phyloP scores from a whole-genome alignment of 1,140 invertebrate genomes.

The Drosophila albomicans region DNA sequence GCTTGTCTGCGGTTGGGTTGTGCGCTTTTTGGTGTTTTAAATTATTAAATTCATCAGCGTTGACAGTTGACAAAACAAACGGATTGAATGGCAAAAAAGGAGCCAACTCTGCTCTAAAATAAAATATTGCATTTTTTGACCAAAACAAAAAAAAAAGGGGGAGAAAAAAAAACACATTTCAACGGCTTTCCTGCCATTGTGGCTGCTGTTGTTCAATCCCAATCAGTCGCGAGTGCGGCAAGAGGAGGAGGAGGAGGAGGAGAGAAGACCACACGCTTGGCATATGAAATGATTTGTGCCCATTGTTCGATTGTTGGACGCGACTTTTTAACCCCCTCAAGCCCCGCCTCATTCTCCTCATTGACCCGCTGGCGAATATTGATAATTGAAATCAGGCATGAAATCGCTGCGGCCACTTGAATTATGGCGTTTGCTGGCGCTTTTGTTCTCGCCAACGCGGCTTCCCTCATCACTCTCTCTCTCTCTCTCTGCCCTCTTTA shows the following conservation, averaged over 20 bases:
- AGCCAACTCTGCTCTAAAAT: constrained; percentile 73
- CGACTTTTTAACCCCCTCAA: constrained; percentile 2
- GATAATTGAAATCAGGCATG: constrained; percentile 83
- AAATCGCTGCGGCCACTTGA: constrained; percentile 80
- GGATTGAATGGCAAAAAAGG: constrained; percentile 41
- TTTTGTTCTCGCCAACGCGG: constrained; percentile 72
- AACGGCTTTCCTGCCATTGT: constrained; percentile 10
- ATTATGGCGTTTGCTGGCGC: constrained; percentile 80
- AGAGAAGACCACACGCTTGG: constrained; percentile 70
- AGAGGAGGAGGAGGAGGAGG: neutral
- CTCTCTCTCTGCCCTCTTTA: neutral
- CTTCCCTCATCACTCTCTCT: neutral
- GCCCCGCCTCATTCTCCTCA: neutral
- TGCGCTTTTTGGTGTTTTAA: constrained; percentile 57
- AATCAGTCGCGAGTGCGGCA: neutral
- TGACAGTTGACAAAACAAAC: constrained; percentile 81
- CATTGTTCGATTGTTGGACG: constrained; percentile 72
- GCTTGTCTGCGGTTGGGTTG: constrained; percentile 23
- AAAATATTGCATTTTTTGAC: constrained; percentile 60
- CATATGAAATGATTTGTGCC: constrained; percentile 82
- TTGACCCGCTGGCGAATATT: constrained; percentile 57
- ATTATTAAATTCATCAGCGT: constrained; percentile 78
- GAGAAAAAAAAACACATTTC: neutral
- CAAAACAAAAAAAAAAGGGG: neutral
- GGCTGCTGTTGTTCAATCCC: constrained; percentile 22